Conservation (phyloP, 2,888 invertebrate species). For the Aporophyla lueneburgensis region DNA sequence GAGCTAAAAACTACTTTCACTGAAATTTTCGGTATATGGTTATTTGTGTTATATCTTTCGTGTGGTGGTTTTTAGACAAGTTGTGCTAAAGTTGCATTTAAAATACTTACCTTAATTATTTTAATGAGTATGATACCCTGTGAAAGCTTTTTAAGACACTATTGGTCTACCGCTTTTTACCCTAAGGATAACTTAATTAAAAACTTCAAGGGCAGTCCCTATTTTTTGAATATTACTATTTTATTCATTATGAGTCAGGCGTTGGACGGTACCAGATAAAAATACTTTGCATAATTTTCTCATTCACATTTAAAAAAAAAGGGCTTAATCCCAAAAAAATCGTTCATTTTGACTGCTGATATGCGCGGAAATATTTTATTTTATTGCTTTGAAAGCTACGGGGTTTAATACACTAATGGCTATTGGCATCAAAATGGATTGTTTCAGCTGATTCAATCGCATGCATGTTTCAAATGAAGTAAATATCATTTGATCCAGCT, state of each 20-base stretch:
- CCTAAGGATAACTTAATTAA: constrained; percentile 10
- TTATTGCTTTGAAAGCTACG: constrained; percentile 48
- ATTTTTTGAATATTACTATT: constrained; percentile 38
- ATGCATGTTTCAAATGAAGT: constrained; percentile 28
- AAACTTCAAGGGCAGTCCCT: constrained; percentile 13
- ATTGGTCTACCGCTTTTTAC: background rate
- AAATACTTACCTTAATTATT: background rate
- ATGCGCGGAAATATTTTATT: constrained; percentile 52
- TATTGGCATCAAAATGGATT: constrained; percentile 47
- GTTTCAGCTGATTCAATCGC: constrained; percentile 24
- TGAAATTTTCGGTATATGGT: background rate
- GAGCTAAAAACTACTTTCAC: background rate
- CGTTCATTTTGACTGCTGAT: constrained; percentile 58
- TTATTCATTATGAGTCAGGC: constrained; percentile 35
- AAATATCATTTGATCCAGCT: constrained; percentile 8
- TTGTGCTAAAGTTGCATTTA: background rate
- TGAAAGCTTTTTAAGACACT: background rate
- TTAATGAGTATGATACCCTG: background rate
- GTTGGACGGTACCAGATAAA: constrained; percentile 51
- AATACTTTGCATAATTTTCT: constrained; percentile 66
- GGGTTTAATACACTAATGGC: constrained; percentile 48
- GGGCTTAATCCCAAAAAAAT: constrained; percentile 54
- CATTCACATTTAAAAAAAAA: constrained; percentile 65
- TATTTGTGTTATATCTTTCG: background rate
- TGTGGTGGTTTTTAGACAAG: background rate